Evolutionary conservation across 1,140 invertebrate genomes (phyloP).

Genomic region (Caenorhabditis tropicalis): DNA sequence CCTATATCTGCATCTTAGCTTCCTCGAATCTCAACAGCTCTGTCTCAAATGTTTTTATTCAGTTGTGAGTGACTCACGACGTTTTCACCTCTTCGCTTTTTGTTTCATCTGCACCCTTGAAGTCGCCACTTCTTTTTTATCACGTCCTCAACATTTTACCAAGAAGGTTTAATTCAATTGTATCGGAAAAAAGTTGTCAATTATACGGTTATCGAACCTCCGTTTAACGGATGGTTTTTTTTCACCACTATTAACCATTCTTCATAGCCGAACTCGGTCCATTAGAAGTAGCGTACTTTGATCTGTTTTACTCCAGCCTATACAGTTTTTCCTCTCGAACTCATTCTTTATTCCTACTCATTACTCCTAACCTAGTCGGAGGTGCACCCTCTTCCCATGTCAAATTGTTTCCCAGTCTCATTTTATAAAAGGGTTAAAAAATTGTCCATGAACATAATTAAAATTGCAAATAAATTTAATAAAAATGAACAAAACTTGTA

Average conservation of each 20-base stretch:
- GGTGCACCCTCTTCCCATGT: neutral
- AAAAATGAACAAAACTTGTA: too few relatives aligned
- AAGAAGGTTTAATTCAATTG: conserved; percentile 21
- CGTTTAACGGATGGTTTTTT: neutral
- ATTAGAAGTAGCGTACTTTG: neutral
- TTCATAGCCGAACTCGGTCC: neutral
- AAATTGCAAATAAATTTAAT: too few relatives aligned
- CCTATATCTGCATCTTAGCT: neutral
- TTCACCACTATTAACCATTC: neutral
- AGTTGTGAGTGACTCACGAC: conserved; percentile 36
- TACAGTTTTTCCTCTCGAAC: neutral
- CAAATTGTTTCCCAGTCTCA: neutral
- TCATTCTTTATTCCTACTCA: neutral
- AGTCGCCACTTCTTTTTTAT: neutral
- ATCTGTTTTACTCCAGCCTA: neutral
- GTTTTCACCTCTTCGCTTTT: neutral
- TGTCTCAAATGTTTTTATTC: neutral
- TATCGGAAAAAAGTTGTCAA: neutral
- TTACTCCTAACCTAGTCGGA: neutral
- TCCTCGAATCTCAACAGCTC: conserved; percentile 26
- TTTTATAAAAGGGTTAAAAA: neutral
- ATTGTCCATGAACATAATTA: too few relatives aligned
- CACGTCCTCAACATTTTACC: conserved; percentile 18
- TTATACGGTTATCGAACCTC: neutral
- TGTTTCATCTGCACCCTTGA: neutral